Evolutionary conservation across 2,888 invertebrate species (phyloP).

Genomic region (Helobdella robusta): DNA sequence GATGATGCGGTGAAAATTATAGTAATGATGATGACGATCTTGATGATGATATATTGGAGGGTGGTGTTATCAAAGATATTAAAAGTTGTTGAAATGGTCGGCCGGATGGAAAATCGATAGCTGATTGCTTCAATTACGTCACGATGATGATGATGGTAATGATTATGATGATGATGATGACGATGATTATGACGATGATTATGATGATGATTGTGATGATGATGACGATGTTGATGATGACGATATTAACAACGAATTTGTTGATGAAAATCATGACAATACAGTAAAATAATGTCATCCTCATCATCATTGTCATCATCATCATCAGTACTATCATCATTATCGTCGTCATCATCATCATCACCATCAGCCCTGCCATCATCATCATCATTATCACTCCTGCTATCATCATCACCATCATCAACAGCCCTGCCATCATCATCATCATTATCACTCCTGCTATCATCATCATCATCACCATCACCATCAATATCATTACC

Average conservation of each 20-base stretch:
- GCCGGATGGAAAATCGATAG: neutral
- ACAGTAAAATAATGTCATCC: slow-evolving; percentile 8
- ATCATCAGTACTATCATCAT: slow-evolving; percentile 22
- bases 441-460: neutral
- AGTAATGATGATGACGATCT: too few relatives aligned
- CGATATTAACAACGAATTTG: neutral
- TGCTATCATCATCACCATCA: slow-evolving; percentile 26
- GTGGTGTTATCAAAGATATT: too few relatives aligned
- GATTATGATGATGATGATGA: too few relatives aligned
- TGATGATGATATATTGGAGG: too few relatives aligned
- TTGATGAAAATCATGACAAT: neutral
- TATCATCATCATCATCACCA: slow-evolving; percentile 8
- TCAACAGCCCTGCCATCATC: neutral
- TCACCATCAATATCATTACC: slow-evolving; percentile 6
- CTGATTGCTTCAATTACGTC: neutral
- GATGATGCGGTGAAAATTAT: too few relatives aligned
- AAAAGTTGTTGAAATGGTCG: too few relatives aligned
- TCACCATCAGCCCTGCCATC: slow-evolving; percentile 22
- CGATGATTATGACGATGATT: too few relatives aligned
- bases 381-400: slow-evolving; percentile 25
- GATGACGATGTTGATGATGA: too few relatives aligned
- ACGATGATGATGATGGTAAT: neutral
- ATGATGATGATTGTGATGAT: too few relatives aligned
- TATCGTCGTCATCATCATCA: slow-evolving; percentile 25
- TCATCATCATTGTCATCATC: slow-evolving; percentile 19